Base-by-base conservation (phyloP, 1,140 invertebrate species). In the Leptinotarsa lineolata region DNA sequence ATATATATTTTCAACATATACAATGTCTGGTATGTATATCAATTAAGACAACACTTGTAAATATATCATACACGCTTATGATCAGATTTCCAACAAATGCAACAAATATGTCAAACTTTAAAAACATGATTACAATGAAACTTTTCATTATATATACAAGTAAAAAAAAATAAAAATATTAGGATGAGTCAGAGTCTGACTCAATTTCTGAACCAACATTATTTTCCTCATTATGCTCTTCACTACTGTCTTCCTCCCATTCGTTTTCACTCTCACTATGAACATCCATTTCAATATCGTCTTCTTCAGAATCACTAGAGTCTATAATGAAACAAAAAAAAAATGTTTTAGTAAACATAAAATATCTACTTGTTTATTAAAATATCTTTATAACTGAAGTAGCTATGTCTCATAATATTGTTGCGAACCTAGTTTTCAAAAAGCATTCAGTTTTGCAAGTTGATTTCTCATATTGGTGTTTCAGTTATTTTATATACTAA, bases 251-350 rank as follows among this genome's bases (percentile, higher is more conserved):
- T 71, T 84, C 83, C 46, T 78, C 77, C 78, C 82, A 83, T 77
- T 85, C 82, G 75, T 82, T 83, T 66, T 84, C 83, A 72, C 81
- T 82, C n/a, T 81, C 80, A 20, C 79, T 81, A 63, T 80, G 63
- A 15, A 20, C 54, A n/a, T 78, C 77, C 4, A 76, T 69, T 60
- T 76, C 72, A 46, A 77, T 70, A 5, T 75, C 77, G 20, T 77
- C 73, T 44, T 81, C 72, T 58, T 83, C 81, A 4, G 81, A 81
- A 39, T 83, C 76, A 67, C 74, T 78, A 13, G 75, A 74, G 69
- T 79, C 79, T 79, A 58, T 15, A 72, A 74, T 65, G 70, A 76
- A 79, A 39, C 8, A 39, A 39, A 11, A 30, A 30, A 6, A 30
- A 30, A 39, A 39, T 39, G 30, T 11, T 39, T 4, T 11, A 39